Conservation (phyloP, 2,797 vertebrate genomes). For the Rallus crepitans region DNA sequence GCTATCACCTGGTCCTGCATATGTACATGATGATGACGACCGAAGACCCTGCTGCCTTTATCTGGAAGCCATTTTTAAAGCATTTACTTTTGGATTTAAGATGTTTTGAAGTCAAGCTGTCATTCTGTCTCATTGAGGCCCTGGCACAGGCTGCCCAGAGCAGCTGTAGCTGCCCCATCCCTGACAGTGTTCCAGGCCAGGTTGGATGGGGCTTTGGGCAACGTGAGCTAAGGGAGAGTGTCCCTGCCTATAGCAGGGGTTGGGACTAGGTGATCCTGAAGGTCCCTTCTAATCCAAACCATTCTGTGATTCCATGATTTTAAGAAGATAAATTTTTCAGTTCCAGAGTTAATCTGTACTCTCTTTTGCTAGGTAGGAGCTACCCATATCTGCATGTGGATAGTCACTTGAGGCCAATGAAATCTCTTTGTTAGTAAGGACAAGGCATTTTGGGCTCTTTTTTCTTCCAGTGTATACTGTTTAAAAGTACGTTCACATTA, state of each 20-base stretch:
- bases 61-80: not conserved
- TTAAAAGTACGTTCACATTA: not conserved
- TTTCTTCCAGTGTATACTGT: not conserved
- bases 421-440: not conserved
- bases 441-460: not conserved
- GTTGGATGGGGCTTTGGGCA: too few species aligned
- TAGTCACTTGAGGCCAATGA: not conserved
- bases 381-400: not conserved
- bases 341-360: not conserved
- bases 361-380: not conserved
- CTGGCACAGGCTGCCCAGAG: too few species aligned
- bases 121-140: not conserved
- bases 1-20: not conserved
- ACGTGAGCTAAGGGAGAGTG: too few species aligned
- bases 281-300: too few species aligned
- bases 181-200: too few species aligned
- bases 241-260: too few species aligned
- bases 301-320: not conserved
- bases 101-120: not conserved
- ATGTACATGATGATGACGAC: rapidly evolving
- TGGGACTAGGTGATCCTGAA: too few species aligned
- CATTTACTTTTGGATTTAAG: not conserved
- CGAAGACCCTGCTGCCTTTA: not conserved
- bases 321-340: not conserved
- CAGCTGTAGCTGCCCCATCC: too few species aligned